Conservation (phyloP, 2,113 vertebrate genomes). For the Rhipidura dahli region DNA sequence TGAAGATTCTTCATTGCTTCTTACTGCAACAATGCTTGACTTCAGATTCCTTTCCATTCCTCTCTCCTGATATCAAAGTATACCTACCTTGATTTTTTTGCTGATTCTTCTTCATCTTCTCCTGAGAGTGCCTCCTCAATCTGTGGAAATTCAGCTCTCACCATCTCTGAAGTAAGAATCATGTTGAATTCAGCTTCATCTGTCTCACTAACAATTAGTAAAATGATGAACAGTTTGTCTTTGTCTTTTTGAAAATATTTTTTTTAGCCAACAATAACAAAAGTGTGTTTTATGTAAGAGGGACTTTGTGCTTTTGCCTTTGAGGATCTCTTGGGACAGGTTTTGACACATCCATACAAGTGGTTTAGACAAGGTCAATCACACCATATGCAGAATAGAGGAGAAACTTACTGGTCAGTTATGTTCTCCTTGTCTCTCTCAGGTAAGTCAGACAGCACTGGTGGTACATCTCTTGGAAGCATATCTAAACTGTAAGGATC, state of each 20-base stretch:
- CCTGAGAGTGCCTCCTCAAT: not conserved
- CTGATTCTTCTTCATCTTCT: not conserved
- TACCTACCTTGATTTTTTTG: not conserved
- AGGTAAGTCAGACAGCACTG: slow-evolving; percentile 38
- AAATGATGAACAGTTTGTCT: not conserved
- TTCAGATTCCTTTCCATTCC: not conserved
- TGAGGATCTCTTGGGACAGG: not conserved
- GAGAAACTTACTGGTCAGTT: slow-evolving; percentile 52
- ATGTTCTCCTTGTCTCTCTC: slow-evolving; percentile 73
- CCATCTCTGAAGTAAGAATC: slow-evolving; percentile 83
- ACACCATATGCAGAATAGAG: not conserved
- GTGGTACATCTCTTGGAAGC: slow-evolving; percentile 70
- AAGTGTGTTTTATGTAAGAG: not conserved
- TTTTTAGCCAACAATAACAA: not conserved
- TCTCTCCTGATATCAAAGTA: not conserved
- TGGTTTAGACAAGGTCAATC: not conserved
- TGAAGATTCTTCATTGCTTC: too few species aligned
- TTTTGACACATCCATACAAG: not conserved
- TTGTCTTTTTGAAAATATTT: not conserved
- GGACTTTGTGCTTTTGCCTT: not conserved
- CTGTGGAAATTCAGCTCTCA: slow-evolving; percentile 81
- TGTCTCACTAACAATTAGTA: slow-evolving; percentile 64
- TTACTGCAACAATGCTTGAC: not conserved
- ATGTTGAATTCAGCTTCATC: slow-evolving; percentile 63
- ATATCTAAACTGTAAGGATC: slow-evolving; percentile 67